phyloP scores from a whole-genome alignment of 2,888 invertebrate genomes.

The Acleris cristana region DNA sequence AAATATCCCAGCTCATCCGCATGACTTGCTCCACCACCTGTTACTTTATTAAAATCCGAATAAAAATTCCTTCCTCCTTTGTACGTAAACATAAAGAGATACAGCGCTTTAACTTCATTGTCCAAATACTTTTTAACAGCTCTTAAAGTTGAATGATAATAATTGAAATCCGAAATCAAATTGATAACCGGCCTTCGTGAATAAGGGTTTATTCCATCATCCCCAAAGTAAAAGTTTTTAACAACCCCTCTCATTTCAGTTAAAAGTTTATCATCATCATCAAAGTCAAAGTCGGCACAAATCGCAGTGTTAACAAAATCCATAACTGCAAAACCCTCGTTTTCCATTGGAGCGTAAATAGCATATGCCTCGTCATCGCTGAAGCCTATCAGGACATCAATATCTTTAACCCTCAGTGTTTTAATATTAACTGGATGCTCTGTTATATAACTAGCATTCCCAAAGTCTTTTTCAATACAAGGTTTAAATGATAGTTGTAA shows the following conservation, averaged over 20 bases:
- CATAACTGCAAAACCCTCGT: constrained; percentile 8
- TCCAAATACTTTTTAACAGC: constrained; percentile 51
- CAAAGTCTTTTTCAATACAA: constrained; percentile 58
- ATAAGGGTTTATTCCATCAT: constrained; percentile 37
- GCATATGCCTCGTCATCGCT: constrained; percentile 52
- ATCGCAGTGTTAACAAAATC: background rate
- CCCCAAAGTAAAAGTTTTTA: constrained; percentile 37
- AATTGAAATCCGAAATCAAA: constrained; percentile 59
- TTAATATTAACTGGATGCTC: constrained; percentile 50
- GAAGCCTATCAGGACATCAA: constrained; percentile 59
- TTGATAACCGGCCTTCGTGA: constrained; percentile 47
- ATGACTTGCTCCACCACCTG: constrained; percentile 50
- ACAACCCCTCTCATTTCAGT: constrained; percentile 44
- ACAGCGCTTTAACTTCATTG: constrained; percentile 50
- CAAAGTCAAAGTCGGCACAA: constrained; percentile 26
- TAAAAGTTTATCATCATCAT: constrained; percentile 1
- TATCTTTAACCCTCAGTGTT: constrained; percentile 50
- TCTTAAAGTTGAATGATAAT: constrained; percentile 54
- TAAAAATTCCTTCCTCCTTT: constrained; percentile 45
- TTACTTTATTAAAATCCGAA: constrained; percentile 28
- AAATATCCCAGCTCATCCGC: constrained; percentile 62
- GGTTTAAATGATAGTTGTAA: constrained; percentile 50
- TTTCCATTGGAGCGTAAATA: background rate
- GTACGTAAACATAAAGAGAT: constrained; percentile 62
- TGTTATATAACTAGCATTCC: constrained; percentile 53